Percentiles rank a stretch among this genome's conserved stretches.
These are phyloP conservation scores for Drosophila bocki DNA, from an alignment of 1,140 invertebrate species.

Conservation along the genomic window DNA sequence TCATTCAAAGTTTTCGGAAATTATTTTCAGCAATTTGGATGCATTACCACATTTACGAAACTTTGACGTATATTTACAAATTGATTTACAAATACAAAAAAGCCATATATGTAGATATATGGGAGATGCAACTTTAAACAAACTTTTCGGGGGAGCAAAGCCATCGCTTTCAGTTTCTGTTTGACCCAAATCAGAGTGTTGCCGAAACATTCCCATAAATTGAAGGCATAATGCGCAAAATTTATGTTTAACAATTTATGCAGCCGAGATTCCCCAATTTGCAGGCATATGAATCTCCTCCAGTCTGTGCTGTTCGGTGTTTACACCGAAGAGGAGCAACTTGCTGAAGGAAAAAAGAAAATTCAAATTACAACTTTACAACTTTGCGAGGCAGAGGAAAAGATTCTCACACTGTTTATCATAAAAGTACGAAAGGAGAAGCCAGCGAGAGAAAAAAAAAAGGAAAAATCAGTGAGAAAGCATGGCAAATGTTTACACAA, in stretches of 20 bases:
- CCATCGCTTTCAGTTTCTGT: slow-evolving; percentile 16
- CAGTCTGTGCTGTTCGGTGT: slow-evolving; percentile 47
- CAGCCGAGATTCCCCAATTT: slow-evolving; percentile 57
- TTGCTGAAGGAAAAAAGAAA: slow-evolving; percentile 45
- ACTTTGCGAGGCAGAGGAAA: slow-evolving; percentile 49
- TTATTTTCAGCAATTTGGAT: slow-evolving; percentile 29
- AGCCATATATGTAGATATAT: slow-evolving; percentile 8
- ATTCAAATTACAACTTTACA: slow-evolving; percentile 75
- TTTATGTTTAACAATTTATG: slow-evolving; percentile 70
- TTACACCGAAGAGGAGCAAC: slow-evolving; percentile 54
- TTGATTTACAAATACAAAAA: slow-evolving; percentile 50
- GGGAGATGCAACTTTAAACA: slow-evolving; percentile 33
- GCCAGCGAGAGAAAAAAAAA: slow-evolving; percentile 15
- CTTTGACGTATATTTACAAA: slow-evolving; percentile 52
- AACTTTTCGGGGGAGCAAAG: slow-evolving; percentile 13
- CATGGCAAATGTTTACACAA: slow-evolving; percentile 81
- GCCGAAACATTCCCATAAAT: slow-evolving; percentile 57
- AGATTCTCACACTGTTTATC: slow-evolving; percentile 75
- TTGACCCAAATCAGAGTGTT: slow-evolving; percentile 49
- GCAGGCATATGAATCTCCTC: slow-evolving; percentile 48
- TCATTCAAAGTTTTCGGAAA: slow-evolving; percentile 29
- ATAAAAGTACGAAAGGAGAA: slow-evolving; percentile 57
- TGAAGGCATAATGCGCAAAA: slow-evolving; percentile 65
- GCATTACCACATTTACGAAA: slow-evolving; percentile 43
- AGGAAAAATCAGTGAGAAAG: slow-evolving; percentile 76